Base-by-base conservation (phyloP, 2,888 invertebrate species). In the Caenorhabditis auriculariae region DNA sequence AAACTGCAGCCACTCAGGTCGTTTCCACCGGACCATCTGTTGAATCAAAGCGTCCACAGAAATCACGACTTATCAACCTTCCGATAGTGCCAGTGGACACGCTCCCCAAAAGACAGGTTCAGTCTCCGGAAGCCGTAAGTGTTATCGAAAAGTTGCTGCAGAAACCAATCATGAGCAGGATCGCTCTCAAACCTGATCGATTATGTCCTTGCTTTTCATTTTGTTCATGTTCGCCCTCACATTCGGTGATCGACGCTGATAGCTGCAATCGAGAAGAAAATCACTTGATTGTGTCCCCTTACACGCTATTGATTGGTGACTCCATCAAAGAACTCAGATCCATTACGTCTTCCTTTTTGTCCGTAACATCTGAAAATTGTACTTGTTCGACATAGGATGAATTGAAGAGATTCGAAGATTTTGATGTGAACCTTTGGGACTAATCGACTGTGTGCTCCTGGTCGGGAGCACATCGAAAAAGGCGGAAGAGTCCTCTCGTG, bases 1-100 rank as follows among this genome's bases (percentile, higher is more conserved):
- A 41, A 72, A 74, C 7, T 52, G 50, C 7, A 45, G 29, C 72
- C 74, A 74, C 29, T 75, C 67, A 12, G 35, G 42, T 12, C 45
- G 26, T 27, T 53, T 58, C 73, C 71, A 74, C 43, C 50, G 4
- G 21, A 35, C 35, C 35, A 12, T 9, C 35, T 12, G 35, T 32
- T 32, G 35, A 9, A 32, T 32, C 35, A 32, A 32, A 32, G n/a
- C n/a, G 9, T n/a, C 35, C n/a, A 12, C 35, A 9, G n/a, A n/a
- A 32, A 32, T 32, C 9, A 32, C n/a, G 9, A 12, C 35, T 32
- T 32, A 51, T n/a, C n/a, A 51, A 21, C 4, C 28, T 12, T n/a
- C 29, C 19, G 23, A 35, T 49, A 49, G 41, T 49, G 32, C 26
- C 38, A 49, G 2, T 2, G 7, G 17, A 49, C 39, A 7, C 49